Evolutionary conservation across 2,113 vertebrate genomes (phyloP), one percentile per base, ranked within the genome.

Genomic region (Setophaga coronata): DNA sequence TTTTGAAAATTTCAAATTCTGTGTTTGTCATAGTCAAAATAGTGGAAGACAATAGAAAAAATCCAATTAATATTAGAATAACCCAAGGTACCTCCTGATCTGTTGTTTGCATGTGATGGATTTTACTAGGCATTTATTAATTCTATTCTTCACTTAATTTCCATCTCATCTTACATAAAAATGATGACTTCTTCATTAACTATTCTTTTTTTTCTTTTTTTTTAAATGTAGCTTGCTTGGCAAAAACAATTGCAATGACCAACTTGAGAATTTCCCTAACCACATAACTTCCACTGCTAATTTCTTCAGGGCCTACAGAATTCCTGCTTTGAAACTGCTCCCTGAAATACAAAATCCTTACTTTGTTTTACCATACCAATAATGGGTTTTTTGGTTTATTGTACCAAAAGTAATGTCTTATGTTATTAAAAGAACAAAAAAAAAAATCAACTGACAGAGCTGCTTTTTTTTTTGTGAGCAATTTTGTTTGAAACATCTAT

Each of bases 181-280:
- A 51, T 33, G 1, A 69, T 28, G 3, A 48, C 1, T 62, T 11
- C 38, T 62, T 87, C 57, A 50, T 65, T 47, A 83, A 56, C 2
- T 18, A 54, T 47, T 47, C 1, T 24, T 31, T 77, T 87, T 73
- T 42, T 24, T 42, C 81, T 58, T 6, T 2, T n/a, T 60, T 77
- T 28, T 18, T 4, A 19, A 14, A 29, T 7, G 14, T 12, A 8
- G 0, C 7, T 72, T 54, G 1, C 20, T 14, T 26, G 3, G 1
- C 34, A 14, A 87, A 67, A 81, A 47, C 16, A 47, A 40, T 7
- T 25, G 2, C 0, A 0, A 54, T 51, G 25, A 6, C 9, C n/a
- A 50, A 15, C 3, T 15, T 31, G 28, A 64, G 20, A 70, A 70
- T 40, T 85, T 82, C 40, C 7, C 36, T 74, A 51, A 18, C 7